Conservation (phyloP, 1,140 invertebrate species). For the Tachypleus tridentatus region DNA sequence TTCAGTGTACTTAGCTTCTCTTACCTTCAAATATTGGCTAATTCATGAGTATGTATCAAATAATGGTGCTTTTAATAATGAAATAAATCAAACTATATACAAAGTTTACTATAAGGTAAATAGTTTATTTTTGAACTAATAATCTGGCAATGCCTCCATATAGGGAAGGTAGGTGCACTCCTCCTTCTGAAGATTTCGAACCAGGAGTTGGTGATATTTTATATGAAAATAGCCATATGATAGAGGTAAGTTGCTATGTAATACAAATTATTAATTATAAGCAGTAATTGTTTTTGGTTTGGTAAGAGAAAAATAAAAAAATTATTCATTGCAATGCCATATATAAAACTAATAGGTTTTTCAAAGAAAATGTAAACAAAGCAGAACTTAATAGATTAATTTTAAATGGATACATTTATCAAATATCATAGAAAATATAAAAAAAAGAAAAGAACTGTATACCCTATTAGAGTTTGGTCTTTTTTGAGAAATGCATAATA, state of each 20-base stretch:
- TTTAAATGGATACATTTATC: no score
- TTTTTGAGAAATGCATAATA: no score
- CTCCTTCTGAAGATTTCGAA: constrained; percentile 1
- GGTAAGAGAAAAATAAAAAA: no score
- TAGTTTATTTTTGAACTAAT: neutral
- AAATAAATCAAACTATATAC: neutral
- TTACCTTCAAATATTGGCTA: no score
- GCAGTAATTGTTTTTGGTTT: neutral
- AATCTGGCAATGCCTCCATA: neutral
- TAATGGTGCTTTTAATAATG: neutral
- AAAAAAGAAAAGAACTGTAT: neutral
- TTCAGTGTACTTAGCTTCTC: no score
- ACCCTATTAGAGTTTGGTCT: neutral
- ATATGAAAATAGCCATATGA: constrained; percentile 9
- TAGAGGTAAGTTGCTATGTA: constrained; percentile 7
- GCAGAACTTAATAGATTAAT: no score
- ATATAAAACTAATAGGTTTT: no score
- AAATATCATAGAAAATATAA: no score
- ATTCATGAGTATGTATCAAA: neutral
- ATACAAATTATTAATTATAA: neutral
- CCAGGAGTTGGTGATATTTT: constrained; percentile 16
- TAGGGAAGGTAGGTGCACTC: constrained; percentile 14
- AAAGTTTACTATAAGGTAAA: neutral
- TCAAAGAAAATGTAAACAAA: no score
- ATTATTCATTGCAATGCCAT: no score